Conservation (phyloP, 1,140 invertebrate species). For the Acromyrmex heyeri region DNA sequence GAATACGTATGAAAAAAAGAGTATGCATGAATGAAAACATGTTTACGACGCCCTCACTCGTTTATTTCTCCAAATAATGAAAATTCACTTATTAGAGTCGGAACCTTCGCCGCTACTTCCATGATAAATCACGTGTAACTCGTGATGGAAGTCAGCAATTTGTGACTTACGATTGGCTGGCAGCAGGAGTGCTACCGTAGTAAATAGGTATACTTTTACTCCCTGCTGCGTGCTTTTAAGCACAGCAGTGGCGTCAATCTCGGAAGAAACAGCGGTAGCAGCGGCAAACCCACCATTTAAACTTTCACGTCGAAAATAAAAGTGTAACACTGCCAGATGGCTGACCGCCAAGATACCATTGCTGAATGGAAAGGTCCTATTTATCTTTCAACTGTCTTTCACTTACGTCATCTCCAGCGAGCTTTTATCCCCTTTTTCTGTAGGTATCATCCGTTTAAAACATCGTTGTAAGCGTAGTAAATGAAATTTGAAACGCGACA, state of each 20-base stretch:
- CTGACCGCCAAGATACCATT: slow-evolving; percentile 72
- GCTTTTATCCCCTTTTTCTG: background rate
- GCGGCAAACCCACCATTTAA: slow-evolving; percentile 66
- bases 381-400: slow-evolving; percentile 64
- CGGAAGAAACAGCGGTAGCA: slow-evolving; percentile 26
- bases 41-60: background rate
- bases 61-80: slow-evolving; percentile 48
- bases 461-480: background rate
- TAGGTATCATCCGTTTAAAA: background rate
- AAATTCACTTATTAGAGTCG: slow-evolving; percentile 42
- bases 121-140: slow-evolving; percentile 43
- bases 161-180: slow-evolving; percentile 63
- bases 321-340: slow-evolving; percentile 70
- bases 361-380: slow-evolving; percentile 70
- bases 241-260: slow-evolving; percentile 64
- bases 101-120: slow-evolving; percentile 33
- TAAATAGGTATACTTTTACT: slow-evolving; percentile 64
- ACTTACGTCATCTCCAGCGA: slow-evolving; percentile 21
- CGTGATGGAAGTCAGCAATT: slow-evolving; percentile 64
- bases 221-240: slow-evolving; percentile 65
- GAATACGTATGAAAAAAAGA: background rate
- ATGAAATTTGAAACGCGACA: slow-evolving; percentile 29
- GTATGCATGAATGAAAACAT: background rate
- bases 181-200: slow-evolving; percentile 26
- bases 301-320: slow-evolving; percentile 76